Base-by-base conservation (phyloP, 2,888 invertebrate species). In the Mesoligia furuncula region DNA sequence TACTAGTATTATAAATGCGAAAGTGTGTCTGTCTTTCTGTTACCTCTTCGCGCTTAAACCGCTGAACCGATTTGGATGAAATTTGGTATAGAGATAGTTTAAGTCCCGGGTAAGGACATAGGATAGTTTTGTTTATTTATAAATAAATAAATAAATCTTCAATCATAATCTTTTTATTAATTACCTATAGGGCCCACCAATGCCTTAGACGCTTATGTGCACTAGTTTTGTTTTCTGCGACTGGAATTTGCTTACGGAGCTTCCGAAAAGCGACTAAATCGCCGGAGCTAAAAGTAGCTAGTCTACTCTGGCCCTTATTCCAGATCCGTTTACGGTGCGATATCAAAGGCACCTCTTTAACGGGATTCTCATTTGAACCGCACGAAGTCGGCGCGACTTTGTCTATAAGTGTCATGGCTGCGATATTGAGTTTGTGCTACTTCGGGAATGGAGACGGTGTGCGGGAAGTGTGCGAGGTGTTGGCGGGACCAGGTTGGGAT, bases 371-470 rank as follows among this genome's bases (percentile, higher is more conserved):
- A 81, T 78, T 73, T 84, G 42, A 77, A 77, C 64, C 74, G 24
- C 36, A 75, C 36, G 61, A 48, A 77, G 72, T 81, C 54, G 59
- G 48, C 6, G 36, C 20, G 73, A 87, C 84, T 78, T 81, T 73
- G 85, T 87, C 79, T 81, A 73, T 76, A 73, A 84, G 77, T 85
- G 81, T 86, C 87, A 75, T 70, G 68, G 74, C 74, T 61, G 78
- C 77, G 39, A 81, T 85, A 87, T 87, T 76, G 81, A 84, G 87
- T 85, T 81, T 79, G 81, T 74, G 72, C 72, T 76, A 79, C 74
- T 87, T 83, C 57, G 73, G 42, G 48, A 66, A 75, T 65, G 31
- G 65, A 74, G 39, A 66, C 57, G 39, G 27, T n/a, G 13, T 54
- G 51, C 15, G 39, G 27, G 13, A 20, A 27, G 57, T 75, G 75